phyloP scores from a whole-genome alignment of 2,113 vertebrate genomes.

The Indicator maculatus region DNA sequence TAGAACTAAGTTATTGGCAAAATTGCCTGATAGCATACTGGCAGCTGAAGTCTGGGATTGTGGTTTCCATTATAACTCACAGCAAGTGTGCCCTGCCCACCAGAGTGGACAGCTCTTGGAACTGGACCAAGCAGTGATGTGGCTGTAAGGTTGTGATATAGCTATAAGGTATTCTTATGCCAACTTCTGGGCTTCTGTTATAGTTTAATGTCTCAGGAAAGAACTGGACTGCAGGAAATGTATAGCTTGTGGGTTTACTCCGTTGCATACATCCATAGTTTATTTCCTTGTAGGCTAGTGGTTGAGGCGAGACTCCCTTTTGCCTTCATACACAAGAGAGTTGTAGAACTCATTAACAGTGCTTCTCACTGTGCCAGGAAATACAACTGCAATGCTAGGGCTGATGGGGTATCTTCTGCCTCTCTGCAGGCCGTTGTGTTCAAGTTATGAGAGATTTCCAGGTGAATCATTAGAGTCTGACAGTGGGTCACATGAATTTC shows the following conservation, averaged over 20 bases:
- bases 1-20: background rate
- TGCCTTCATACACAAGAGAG: background rate
- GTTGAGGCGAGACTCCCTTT: background rate
- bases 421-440: background rate
- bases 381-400: background rate
- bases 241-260: background rate
- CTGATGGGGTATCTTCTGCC: background rate
- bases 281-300: background rate
- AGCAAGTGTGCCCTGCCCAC: background rate
- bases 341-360: background rate
- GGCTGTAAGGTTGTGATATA: background rate
- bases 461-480: background rate
- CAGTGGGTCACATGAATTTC: background rate
- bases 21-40: background rate
- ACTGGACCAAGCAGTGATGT: accelerated
- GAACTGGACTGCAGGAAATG: background rate
- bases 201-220: background rate
- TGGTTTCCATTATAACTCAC: background rate
- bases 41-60: background rate
- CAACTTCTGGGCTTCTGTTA: background rate
- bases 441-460: background rate
- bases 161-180: background rate
- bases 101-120: background rate
- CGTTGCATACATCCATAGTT: background rate
- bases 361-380: background rate